phyloP scores from a whole-genome alignment of 1,140 invertebrate species.

The Aporrectodea caliginosa region DNA sequence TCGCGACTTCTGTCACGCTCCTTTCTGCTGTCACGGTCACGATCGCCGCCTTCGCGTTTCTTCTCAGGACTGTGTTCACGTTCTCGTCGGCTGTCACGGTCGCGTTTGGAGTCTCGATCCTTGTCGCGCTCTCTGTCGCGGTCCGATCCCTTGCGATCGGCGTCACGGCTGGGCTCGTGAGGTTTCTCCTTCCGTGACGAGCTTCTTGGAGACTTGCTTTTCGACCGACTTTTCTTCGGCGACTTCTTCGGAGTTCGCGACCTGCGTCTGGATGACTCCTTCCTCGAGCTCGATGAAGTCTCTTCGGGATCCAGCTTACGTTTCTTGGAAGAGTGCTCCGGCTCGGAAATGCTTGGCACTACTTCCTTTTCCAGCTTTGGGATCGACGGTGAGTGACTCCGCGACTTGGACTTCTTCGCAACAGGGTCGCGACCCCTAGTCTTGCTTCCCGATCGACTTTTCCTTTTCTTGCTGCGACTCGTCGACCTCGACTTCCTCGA shows the following conservation, averaged over 20 bases:
- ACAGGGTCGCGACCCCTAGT: slow-evolving; percentile 22
- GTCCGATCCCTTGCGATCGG: background rate
- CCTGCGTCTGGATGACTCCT: slow-evolving; percentile 19
- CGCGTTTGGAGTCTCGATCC: background rate
- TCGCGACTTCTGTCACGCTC: slow-evolving; percentile 17
- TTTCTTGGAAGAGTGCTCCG: slow-evolving; percentile 25
- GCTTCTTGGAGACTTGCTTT: slow-evolving; percentile 9
- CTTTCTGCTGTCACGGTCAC: background rate
- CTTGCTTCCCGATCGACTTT: slow-evolving; percentile 21
- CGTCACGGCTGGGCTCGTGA: slow-evolving; percentile 7
- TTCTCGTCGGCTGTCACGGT: background rate
- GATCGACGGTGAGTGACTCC: slow-evolving; percentile 39
- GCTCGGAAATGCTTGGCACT: too few relatives aligned
- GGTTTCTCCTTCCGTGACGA: slow-evolving; percentile 13
- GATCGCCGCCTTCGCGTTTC: too few relatives aligned
- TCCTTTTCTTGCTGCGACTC: slow-evolving; percentile 32
- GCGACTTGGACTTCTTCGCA: slow-evolving; percentile 32
- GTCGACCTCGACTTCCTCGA: slow-evolving; percentile 38
- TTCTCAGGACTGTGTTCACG: too few relatives aligned
- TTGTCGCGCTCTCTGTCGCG: slow-evolving; percentile 12
- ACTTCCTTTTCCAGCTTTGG: slow-evolving; percentile 41
- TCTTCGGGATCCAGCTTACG: background rate
- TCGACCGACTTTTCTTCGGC: slow-evolving; percentile 1
- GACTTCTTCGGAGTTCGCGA: slow-evolving; percentile 1
- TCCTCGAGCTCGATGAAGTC: slow-evolving; percentile 8